Evolutionary conservation across 2,797 vertebrate genomes (phyloP).

Genomic region (Onychomys leucogaster): DNA sequence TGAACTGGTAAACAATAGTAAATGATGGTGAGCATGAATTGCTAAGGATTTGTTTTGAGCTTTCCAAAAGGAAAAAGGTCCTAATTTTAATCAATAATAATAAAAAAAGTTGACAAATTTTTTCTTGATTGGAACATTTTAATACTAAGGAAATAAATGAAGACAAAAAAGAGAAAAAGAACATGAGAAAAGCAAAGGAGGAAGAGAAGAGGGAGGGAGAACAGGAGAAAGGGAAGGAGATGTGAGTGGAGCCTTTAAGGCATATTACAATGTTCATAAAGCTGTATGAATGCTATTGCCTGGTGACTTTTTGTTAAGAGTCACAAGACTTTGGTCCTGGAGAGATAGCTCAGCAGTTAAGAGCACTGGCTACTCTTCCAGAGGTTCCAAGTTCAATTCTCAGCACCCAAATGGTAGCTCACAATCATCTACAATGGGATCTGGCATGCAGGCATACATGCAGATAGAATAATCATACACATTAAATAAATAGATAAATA

Average conservation of each 20-base stretch:
- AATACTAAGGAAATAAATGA: not conserved
- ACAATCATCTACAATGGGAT: no score
- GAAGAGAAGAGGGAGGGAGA: not conserved
- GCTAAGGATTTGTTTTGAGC: not conserved
- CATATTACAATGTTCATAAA: not conserved
- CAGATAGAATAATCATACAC: no score
- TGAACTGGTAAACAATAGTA: not conserved
- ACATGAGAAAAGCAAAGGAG: not conserved
- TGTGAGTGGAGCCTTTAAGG: not conserved
- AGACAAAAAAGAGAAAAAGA: not conserved
- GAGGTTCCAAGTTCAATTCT: no score
- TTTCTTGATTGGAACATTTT: not conserved
- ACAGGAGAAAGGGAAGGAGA: rapidly evolving
- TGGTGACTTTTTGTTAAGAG: slow-evolving; percentile 7
- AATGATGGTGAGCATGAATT: no score
- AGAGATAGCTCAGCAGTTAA: no score
- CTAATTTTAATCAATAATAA: not conserved
- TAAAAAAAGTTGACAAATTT: not conserved
- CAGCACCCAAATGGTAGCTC: no score
- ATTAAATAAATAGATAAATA: no score
- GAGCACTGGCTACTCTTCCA: no score
- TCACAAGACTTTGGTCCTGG: not conserved
- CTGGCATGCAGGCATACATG: no score
- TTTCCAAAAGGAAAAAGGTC: not conserved
- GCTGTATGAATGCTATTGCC: not conserved